Conservation (phyloP, 1,140 invertebrate genomes). For the Drosophila guanche region DNA sequence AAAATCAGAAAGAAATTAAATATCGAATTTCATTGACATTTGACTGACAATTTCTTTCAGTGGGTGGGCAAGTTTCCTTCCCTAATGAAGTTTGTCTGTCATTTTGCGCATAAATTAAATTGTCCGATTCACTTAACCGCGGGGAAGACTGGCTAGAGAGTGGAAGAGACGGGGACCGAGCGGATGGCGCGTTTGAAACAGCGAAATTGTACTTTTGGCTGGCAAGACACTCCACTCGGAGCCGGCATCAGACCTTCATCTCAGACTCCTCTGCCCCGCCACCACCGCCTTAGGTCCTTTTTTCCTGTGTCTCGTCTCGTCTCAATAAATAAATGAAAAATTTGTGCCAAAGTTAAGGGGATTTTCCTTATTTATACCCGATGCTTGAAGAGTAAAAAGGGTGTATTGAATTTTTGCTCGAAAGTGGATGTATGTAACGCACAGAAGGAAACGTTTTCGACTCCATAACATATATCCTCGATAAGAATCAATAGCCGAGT, state of each 20-base stretch:
- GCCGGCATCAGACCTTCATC: slow-evolving; percentile 28
- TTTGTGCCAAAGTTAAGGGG: slow-evolving; percentile 70
- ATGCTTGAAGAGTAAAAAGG: too few relatives aligned
- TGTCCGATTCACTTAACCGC: slow-evolving; percentile 75
- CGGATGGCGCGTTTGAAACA: slow-evolving; percentile 21
- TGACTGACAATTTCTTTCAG: neutral
- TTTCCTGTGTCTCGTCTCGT: slow-evolving; percentile 50
- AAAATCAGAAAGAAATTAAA: neutral
- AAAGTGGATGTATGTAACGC: too few relatives aligned
- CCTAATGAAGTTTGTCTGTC: slow-evolving; percentile 73
- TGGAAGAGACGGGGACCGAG: slow-evolving; percentile 38
- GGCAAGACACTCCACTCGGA: neutral
- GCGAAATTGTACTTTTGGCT: slow-evolving; percentile 54
- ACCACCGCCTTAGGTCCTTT: slow-evolving; percentile 17
- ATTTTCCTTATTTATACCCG: slow-evolving; percentile 39
- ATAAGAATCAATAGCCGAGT: too few relatives aligned
- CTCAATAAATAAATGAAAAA: slow-evolving; percentile 82
- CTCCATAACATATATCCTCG: too few relatives aligned
- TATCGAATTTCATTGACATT: slow-evolving; percentile 39
- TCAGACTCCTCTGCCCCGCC: neutral
- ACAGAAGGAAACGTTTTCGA: too few relatives aligned
- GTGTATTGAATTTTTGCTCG: too few relatives aligned
- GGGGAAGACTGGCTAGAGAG: too few relatives aligned
- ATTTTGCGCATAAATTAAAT: slow-evolving; percentile 72
- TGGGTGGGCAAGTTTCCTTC: neutral